Percentiles rank a stretch among this genome's conserved stretches.
These are phyloP conservation scores for Siniperca chuatsi DNA, from an alignment of 2,113 vertebrate genomes.

Conservation along the genomic window DNA sequence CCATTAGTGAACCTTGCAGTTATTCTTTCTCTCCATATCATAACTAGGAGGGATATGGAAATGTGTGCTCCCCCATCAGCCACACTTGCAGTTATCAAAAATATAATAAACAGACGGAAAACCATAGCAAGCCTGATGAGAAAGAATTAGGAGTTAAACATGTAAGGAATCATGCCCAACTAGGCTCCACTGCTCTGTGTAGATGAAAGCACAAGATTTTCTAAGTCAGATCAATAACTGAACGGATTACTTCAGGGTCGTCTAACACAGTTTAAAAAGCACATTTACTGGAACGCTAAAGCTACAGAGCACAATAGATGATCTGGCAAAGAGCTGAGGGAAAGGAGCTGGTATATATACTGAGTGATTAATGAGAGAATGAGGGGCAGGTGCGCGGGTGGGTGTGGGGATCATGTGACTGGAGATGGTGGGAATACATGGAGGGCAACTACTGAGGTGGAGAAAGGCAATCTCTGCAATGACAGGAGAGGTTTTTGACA, in stretches of 20 bases:
- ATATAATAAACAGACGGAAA: slow-evolving; percentile 21
- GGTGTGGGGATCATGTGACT: neutral
- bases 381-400: neutral
- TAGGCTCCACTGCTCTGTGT: neutral
- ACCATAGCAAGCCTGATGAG: neutral
- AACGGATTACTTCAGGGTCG: neutral
- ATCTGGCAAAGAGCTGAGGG: neutral
- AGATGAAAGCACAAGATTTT: slow-evolving; percentile 8
- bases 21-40: slow-evolving; percentile 21
- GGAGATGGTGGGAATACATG: neutral
- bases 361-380: slow-evolving; percentile 2
- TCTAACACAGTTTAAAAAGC: neutral
- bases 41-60: slow-evolving; percentile 9
- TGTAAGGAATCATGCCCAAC: neutral
- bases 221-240: neutral
- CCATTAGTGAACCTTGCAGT: slow-evolving; percentile 23
- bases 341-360: neutral
- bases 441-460: neutral
- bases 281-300: neutral
- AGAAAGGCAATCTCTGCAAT: neutral
- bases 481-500: neutral
- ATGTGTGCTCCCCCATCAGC: neutral
- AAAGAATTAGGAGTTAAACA: slow-evolving; percentile 12
- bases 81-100: slow-evolving; percentile 28
- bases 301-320: neutral